Evolutionary conservation across 2,797 vertebrate species (phyloP).

Genomic region (Pempheris klunzingeri): DNA sequence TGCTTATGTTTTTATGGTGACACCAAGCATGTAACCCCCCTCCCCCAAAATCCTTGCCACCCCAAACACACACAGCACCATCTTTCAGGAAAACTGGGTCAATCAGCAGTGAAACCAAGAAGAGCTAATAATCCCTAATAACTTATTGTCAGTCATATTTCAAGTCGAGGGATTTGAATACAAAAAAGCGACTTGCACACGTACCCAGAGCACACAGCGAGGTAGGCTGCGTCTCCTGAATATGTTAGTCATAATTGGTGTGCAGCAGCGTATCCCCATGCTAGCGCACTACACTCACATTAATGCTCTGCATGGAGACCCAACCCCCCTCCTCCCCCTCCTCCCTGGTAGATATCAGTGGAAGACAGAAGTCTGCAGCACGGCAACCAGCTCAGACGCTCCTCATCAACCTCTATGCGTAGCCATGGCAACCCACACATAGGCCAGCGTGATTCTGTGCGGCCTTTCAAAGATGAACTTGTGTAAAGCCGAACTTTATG

Average conservation of each 20-base stretch:
- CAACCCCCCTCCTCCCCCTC: constrained; percentile 4
- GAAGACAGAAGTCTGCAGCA: constrained; percentile 77
- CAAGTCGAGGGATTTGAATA: constrained; percentile 45
- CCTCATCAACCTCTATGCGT: constrained; percentile 66
- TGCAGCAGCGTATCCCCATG: constrained; percentile 64
- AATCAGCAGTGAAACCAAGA: constrained; percentile 63
- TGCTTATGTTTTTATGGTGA: constrained; percentile 46
- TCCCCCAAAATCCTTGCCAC: constrained; percentile 18
- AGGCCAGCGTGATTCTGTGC: constrained; percentile 56
- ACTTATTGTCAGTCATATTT: constrained; percentile 57
- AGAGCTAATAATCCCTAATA: constrained; percentile 62
- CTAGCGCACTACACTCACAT: constrained; percentile 50
- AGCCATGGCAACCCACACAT: constrained; percentile 79
- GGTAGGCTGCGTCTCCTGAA: constrained; percentile 50
- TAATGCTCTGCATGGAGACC: constrained; percentile 59
- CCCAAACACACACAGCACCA: constrained; percentile 64
- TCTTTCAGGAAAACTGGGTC: constrained; percentile 72
- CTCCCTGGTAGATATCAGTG: constrained; percentile 67
- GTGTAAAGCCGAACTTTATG: constrained; percentile 41
- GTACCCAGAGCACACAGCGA: not conserved
- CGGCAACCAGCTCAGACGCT: constrained; percentile 59
- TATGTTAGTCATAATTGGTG: constrained; percentile 67
- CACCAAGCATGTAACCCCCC: constrained; percentile 30
- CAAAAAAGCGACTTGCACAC: constrained; percentile 19
- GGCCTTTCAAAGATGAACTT: constrained; percentile 65